These are phyloP conservation scores for Octodon degus DNA, from an alignment of 2,113 vertebrate genomes.

Conservation along the genomic window DNA sequence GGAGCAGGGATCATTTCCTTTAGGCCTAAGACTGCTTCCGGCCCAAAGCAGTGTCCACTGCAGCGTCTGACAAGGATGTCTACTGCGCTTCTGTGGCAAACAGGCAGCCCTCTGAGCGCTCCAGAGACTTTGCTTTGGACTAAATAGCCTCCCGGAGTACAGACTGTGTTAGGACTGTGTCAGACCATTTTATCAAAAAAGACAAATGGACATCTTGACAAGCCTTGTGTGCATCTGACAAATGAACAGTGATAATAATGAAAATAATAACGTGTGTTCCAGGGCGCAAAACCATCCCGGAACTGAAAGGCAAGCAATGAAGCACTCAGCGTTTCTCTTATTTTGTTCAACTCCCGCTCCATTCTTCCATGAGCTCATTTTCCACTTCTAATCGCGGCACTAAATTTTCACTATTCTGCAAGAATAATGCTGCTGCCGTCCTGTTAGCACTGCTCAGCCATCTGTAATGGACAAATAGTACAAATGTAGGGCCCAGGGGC, in stretches of 20 bases:
- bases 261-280: neutral
- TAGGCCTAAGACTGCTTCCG: neutral
- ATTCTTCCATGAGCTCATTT: neutral
- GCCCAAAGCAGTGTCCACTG: neutral
- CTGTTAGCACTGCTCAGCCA: neutral
- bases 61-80: neutral
- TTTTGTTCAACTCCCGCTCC: neutral
- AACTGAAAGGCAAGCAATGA: neutral
- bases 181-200: neutral
- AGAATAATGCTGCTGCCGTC: neutral
- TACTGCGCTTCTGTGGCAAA: neutral
- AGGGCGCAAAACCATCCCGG: neutral
- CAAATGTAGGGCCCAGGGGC: neutral
- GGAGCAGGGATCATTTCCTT: neutral
- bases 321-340: neutral
- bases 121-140: too few species aligned
- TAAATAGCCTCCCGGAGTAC: neutral
- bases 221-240: neutral
- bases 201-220: neutral
- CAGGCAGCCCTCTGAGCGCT: fast-evolving
- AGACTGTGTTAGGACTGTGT: neutral
- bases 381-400: neutral
- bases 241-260: neutral
- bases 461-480: neutral
- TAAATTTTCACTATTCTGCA: neutral